Conservation (phyloP, 2,113 vertebrate species). For the Nothobranchius kuhntae region DNA sequence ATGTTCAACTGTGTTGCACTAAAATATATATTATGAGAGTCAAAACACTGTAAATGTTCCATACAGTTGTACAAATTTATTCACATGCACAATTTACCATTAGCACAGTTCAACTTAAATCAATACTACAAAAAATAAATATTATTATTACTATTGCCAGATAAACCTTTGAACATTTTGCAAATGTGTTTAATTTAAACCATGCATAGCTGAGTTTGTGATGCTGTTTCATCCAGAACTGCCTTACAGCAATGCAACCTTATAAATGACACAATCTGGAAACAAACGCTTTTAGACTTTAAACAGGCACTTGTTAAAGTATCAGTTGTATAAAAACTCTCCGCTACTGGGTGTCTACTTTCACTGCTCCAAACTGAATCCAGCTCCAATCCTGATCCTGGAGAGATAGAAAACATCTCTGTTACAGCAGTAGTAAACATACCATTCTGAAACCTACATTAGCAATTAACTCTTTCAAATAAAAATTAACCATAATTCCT, state of each 20-base stretch:
- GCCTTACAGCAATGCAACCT: slow-evolving; percentile 18
- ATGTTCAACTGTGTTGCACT: no score
- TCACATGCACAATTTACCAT: slow-evolving; percentile 35
- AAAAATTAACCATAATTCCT: not conserved
- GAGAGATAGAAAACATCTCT: slow-evolving; percentile 37
- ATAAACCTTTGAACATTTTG: slow-evolving; percentile 21
- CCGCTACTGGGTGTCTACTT: slow-evolving; percentile 43
- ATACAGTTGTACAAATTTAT: slow-evolving; percentile 19
- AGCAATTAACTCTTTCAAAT: no score
- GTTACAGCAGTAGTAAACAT: not conserved
- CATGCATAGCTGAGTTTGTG: slow-evolving; percentile 18
- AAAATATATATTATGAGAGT: not conserved
- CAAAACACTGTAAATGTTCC: slow-evolving; percentile 1
- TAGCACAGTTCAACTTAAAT: slow-evolving; percentile 21
- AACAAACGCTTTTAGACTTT: slow-evolving; percentile 28
- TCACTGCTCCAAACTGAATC: slow-evolving; percentile 77
- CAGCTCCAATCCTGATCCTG: slow-evolving; percentile 94
- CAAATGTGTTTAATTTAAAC: slow-evolving; percentile 30
- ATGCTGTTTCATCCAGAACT: slow-evolving; percentile 17
- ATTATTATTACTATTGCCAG: slow-evolving; percentile 23
- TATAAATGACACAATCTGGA: slow-evolving; percentile 25
- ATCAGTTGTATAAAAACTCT: slow-evolving; percentile 17
- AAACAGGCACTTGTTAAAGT: slow-evolving; percentile 33
- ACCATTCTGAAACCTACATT: not conserved
- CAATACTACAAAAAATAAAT: slow-evolving; percentile 57